Evolutionary conservation across 2,888 invertebrate genomes (phyloP).

Genomic region (Maniola hyperantus): DNA sequence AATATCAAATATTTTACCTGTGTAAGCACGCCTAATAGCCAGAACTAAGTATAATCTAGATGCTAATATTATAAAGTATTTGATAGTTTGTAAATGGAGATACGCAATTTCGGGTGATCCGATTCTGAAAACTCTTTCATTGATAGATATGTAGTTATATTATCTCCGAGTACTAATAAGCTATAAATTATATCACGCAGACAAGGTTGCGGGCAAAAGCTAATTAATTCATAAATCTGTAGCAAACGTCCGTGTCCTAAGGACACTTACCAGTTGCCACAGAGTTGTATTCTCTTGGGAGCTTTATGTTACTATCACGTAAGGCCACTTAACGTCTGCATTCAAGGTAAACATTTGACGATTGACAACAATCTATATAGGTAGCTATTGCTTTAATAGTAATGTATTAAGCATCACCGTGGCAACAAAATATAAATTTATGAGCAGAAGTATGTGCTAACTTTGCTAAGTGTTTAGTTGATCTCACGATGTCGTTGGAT

Average conservation of each 20-base stretch:
- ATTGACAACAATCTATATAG: conserved; percentile 4
- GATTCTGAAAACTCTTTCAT: no score
- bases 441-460: background rate
- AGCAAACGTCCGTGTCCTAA: background rate
- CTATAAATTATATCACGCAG: no score
- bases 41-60: background rate
- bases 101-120: no score
- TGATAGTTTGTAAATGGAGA: no score
- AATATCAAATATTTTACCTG: no score
- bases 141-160: no score
- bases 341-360: conserved; percentile 9
- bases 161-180: no score
- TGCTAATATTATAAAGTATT: no score
- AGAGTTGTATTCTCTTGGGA: conserved; percentile 1
- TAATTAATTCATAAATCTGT: background rate
- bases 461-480: background rate
- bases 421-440: background rate
- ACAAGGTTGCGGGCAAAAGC: no score
- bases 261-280: background rate
- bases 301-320: background rate
- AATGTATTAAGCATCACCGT: background rate
- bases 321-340: conserved; percentile 3
- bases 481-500: conserved; percentile 11
- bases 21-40: background rate
- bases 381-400: background rate